Base-by-base conservation (phyloP, 2,113 vertebrate genomes). In the Thalassoma bifasciatum region DNA sequence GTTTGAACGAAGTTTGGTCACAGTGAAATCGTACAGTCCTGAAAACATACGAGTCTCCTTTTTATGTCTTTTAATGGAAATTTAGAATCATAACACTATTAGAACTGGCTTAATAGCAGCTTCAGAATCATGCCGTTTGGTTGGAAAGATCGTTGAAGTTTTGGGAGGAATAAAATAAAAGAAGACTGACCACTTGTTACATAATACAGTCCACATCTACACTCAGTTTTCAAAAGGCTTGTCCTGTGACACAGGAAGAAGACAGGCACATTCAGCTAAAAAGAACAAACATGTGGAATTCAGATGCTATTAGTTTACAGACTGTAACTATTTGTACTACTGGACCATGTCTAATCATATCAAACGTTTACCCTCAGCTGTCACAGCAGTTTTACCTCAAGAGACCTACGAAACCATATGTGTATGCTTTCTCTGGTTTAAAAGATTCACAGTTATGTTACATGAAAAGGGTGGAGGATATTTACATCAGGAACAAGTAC, bases 401-500 rank as follows among this genome's bases (percentile, higher is more conserved):
- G 34, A 57, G 10, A 60, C 64, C 13, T 30, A 3, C 6, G 1
- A 16, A 11, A 13, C 44, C 34, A 36, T 17, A 30, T 75, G 26
- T 42, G 52, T 66, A 9, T 14, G 56, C 24, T 16, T 24, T 12
- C 5, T 54, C 56, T 36, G 44, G 12, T 67, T 23, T 50, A 52
- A 72, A 67, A 57, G 10, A 34, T 37, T 65, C 12, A 30, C 30
- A 54, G 10, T 37, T 60, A 17, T 40, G 51, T 65, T 36, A 56
- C 61, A 52, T 4, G 22, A 52, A 13, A 73, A 73, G 34, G 1
- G 1, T n/a, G 47, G 22, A 42, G 14, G 5, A 82, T 54, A 58
- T 81, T 87, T 77, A 79, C 60, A 80, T 62, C 40, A n/a, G 57
- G 44, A 44, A 5, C 30, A 40, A 9, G 24, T 62, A 72, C 50